These are phyloP conservation scores for Diploscapter pachys DNA, from an alignment of 1,140 invertebrate genomes.

Conservation along the genomic window DNA sequence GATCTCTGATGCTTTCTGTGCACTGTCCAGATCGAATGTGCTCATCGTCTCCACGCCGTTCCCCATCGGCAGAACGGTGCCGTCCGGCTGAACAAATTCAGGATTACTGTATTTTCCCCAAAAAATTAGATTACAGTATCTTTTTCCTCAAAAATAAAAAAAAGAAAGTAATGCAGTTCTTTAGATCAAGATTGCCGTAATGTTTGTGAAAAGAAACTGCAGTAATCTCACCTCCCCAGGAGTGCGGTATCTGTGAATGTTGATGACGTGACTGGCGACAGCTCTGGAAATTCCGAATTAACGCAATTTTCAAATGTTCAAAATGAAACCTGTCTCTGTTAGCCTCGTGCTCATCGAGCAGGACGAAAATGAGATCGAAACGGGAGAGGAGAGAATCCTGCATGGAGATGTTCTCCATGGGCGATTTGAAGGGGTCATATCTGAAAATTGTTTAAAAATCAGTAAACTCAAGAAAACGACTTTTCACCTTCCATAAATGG, in stretches of 20 bases:
- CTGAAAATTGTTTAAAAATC: slow-evolving; percentile 53
- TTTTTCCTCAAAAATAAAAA: too few species aligned
- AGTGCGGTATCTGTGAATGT: slow-evolving; percentile 87
- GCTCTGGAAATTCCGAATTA: slow-evolving; percentile 83
- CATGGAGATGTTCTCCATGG: slow-evolving; percentile 98
- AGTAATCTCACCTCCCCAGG: slow-evolving; percentile 71
- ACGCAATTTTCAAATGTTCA: slow-evolving; percentile 41
- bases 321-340: not conserved
- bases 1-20: slow-evolving; percentile 62
- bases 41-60: slow-evolving; percentile 69
- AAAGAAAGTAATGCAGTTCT: too few species aligned
- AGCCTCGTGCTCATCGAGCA: slow-evolving; percentile 72
- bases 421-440: slow-evolving; percentile 97
- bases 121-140: too few species aligned
- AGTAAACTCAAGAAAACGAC: not conserved
- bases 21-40: slow-evolving; percentile 69
- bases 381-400: slow-evolving; percentile 96
- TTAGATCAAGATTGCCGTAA: too few species aligned
- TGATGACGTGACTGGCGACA: slow-evolving; percentile 92
- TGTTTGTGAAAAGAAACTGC: too few species aligned
- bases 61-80: slow-evolving; percentile 77
- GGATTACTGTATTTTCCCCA: too few species aligned
- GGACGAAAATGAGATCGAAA: slow-evolving; percentile 96
- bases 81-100: slow-evolving; percentile 57
- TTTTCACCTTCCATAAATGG: slow-evolving; percentile 78